Percentiles rank a stretch among this genome's conserved stretches.
phyloP scores from a whole-genome alignment of 2,797 vertebrate species.

The Rhynchotus rufescens region DNA sequence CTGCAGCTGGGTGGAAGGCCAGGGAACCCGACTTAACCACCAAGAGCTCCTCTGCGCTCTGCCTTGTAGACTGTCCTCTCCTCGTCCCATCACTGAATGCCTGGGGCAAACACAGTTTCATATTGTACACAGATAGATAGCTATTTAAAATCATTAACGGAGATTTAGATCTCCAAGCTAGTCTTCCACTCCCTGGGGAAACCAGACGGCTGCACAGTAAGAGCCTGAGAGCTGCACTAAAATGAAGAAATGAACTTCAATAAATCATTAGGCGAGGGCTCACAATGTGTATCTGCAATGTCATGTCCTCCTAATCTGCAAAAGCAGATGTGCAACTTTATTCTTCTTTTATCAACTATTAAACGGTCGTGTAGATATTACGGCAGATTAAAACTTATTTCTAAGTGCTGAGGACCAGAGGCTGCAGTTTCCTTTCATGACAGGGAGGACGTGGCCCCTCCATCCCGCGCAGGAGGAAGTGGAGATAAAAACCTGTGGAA shows the following conservation, averaged over 20 bases:
- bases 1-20: accelerated
- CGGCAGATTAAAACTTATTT: neutral
- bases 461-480: neutral
- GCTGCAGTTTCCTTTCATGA: neutral
- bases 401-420: neutral
- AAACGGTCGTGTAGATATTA: conserved; percentile 15
- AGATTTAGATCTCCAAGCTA: conserved; percentile 32
- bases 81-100: conserved; percentile 1
- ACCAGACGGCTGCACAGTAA: neutral
- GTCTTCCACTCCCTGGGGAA: conserved; percentile 20
- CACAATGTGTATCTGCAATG: conserved; percentile 31
- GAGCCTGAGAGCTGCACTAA: conserved; percentile 38
- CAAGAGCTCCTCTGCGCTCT: neutral
- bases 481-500: neutral
- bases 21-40: neutral
- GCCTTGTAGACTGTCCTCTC: conserved; percentile 48
- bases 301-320: conserved; percentile 3
- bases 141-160: conserved; percentile 64
- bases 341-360: conserved; percentile 39
- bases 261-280: conserved; percentile 47
- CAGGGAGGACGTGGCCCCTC: neutral
- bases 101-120: neutral
- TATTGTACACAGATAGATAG: conserved; percentile 32
- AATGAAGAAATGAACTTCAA: conserved; percentile 41
- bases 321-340: conserved; percentile 5